Percentiles rank a stretch among this genome's conserved stretches.
Evolutionary conservation across 2,113 vertebrate species (phyloP).

Genomic region (Cromileptes altivelis): DNA sequence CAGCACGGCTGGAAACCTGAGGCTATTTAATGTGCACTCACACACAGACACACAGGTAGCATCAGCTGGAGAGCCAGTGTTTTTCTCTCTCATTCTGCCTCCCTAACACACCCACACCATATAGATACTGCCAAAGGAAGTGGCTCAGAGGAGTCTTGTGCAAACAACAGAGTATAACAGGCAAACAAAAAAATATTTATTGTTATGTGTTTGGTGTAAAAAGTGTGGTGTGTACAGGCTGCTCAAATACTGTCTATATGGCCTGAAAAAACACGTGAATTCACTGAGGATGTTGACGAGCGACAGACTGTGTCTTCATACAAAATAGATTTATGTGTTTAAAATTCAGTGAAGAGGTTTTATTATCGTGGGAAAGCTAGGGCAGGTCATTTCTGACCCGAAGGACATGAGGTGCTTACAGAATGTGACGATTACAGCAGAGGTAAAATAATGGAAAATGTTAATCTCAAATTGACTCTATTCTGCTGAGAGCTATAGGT

Average conservation of each 20-base stretch:
- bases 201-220: conserved; percentile 2
- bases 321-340: conserved; percentile 5
- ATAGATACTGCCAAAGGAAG: conserved; percentile 26
- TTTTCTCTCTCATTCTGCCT: conserved; percentile 15
- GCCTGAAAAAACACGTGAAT: not conserved
- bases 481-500: not conserved
- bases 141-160: conserved; percentile 17
- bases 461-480: not conserved
- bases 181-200: not conserved
- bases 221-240: not conserved
- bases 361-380: not conserved
- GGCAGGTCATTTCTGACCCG: not conserved
- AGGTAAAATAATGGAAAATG: not conserved
- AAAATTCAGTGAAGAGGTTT: not conserved
- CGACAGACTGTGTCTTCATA: not conserved
- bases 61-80: conserved; percentile 33
- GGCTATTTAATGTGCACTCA: conserved; percentile 23
- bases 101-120: not conserved
- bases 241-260: not conserved
- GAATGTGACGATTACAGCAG: not conserved
- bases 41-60: conserved; percentile 15
- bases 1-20: conserved; percentile 28
- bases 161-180: conserved; percentile 22
- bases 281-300: not conserved
- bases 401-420: not conserved